Evolutionary conservation across 2,888 invertebrate genomes (phyloP).

Genomic region (Yponomeuta malinellus): DNA sequence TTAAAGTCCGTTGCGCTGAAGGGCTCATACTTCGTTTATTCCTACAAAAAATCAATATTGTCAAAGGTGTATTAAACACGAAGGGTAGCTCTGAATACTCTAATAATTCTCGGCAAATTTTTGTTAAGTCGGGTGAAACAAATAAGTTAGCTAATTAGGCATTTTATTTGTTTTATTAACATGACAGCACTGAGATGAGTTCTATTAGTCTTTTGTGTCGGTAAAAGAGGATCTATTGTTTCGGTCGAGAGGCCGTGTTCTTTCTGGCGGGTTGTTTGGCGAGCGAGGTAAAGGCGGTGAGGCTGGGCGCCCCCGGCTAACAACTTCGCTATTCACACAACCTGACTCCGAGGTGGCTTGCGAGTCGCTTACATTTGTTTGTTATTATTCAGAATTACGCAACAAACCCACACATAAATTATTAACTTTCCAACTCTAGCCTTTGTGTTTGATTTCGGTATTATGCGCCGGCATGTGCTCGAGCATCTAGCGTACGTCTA

Average conservation of each 20-base stretch:
- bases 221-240: slow-evolving; percentile 23
- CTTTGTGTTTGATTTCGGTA: slow-evolving; percentile 39
- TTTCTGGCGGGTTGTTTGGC: slow-evolving; percentile 21
- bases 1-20: background rate
- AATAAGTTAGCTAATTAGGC: background rate
- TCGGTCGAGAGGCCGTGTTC: slow-evolving; percentile 26
- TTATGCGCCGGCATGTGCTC: slow-evolving; percentile 15
- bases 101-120: background rate
- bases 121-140: background rate
- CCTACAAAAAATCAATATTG: background rate
- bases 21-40: background rate
- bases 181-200: background rate
- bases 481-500: background rate
- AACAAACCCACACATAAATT: slow-evolving; percentile 56
- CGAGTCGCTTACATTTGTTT: slow-evolving; percentile 45
- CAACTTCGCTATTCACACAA: slow-evolving; percentile 19
- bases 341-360: slow-evolving; percentile 9
- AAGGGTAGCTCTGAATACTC: background rate
- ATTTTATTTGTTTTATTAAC: slow-evolving; percentile 1
- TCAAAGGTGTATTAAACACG: background rate
- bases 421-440: slow-evolving; percentile 48
- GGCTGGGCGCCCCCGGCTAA: slow-evolving; percentile 22
- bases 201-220: background rate
- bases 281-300: slow-evolving; percentile 19
- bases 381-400: slow-evolving; percentile 62